Evolutionary conservation across 2,113 vertebrate species (phyloP).

Genomic region (Philantomba maxwellii): DNA sequence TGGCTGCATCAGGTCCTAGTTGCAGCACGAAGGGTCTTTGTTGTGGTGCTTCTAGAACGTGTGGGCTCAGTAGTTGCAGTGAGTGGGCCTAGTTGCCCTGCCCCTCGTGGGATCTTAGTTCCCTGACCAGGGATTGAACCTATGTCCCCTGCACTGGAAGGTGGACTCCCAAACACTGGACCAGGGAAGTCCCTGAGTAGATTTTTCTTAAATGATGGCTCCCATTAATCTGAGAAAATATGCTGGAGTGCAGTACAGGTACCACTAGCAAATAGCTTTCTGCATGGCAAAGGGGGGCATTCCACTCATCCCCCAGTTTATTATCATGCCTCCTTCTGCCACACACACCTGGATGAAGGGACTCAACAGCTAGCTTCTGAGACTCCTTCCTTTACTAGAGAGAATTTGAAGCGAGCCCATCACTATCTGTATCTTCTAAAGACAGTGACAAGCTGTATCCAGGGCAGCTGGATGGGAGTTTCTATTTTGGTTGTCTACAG

Average conservation of each 20-base stretch:
- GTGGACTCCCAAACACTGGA: background rate
- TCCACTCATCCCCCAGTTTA: too few species aligned
- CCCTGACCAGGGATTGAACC: background rate
- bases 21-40: background rate
- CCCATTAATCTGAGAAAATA: background rate
- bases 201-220: background rate
- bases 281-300: background rate
- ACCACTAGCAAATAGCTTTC: background rate
- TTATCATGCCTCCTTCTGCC: background rate
- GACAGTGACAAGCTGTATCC: background rate
- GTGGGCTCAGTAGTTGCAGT: background rate
- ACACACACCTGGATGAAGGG: background rate
- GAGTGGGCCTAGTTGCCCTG: background rate
- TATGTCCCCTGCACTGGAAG: background rate
- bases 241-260: rapidly evolving
- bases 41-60: background rate
- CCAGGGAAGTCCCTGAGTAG: background rate
- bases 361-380: background rate
- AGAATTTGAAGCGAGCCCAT: background rate
- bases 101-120: background rate
- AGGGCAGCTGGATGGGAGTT: background rate
- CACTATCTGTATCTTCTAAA: background rate
- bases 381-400: background rate
- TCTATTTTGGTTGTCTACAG: conserved; percentile 14
- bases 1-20: background rate